phyloP scores from a whole-genome alignment of 2,113 vertebrate genomes.

The Otus sunia region DNA sequence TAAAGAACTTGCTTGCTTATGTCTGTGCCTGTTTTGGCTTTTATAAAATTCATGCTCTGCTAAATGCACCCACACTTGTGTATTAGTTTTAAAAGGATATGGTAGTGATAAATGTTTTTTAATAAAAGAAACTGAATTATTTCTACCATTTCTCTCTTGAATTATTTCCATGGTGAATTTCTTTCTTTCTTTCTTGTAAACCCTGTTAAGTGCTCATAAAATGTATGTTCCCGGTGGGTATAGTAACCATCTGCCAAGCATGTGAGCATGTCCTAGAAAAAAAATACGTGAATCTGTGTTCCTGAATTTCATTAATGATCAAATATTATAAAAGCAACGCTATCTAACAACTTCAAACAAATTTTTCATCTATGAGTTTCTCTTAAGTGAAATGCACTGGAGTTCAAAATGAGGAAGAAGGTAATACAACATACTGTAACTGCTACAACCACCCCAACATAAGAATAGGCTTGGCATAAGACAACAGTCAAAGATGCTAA shows the following conservation, averaged over 20 bases:
- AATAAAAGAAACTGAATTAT: conserved; percentile 52
- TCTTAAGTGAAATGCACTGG: not conserved
- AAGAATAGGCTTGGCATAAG: not conserved
- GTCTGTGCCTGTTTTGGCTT: not conserved
- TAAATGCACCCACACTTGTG: not conserved
- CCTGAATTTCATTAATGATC: not conserved
- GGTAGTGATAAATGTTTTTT: conserved; percentile 27
- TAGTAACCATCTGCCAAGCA: not conserved
- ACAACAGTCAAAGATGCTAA: not conserved
- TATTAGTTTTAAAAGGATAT: not conserved
- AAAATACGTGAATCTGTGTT: not conserved
- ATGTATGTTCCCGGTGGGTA: not conserved
- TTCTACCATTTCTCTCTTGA: conserved; percentile 3
- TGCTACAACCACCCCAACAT: not conserved
- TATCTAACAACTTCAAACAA: not conserved
- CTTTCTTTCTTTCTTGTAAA: not conserved
- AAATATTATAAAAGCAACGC: not conserved
- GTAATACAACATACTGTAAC: not conserved
- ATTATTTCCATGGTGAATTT: not conserved
- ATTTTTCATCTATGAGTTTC: not conserved
- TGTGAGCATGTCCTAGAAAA: not conserved
- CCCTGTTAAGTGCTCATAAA: conserved; percentile 13
- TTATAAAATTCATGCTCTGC: not conserved
- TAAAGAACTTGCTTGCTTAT: not conserved
- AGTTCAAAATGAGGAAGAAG: not conserved